Evolutionary conservation across 2,113 vertebrate species (phyloP), one percentile per base, ranked within the genome.

Genomic region (Phyllostomus hastatus): DNA sequence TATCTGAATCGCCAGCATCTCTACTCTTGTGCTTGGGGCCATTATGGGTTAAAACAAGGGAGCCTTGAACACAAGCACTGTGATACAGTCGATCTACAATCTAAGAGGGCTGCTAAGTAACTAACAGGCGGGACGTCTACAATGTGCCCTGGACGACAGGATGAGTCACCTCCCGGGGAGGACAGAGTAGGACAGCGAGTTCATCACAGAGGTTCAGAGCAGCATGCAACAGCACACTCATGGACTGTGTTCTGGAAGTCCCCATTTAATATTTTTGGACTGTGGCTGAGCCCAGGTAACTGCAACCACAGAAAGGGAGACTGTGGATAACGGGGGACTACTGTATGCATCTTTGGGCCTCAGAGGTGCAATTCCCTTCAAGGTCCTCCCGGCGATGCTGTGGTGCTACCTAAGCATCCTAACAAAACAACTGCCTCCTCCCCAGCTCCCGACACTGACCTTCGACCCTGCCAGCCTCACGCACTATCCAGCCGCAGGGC

Each of bases 401-500:
- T 7, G 43, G 31, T 20, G 16, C 28, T 81, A 54, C 70, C 72
- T 16, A 22, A 88, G 85, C 86, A 59, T 41, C 26, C 59, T 46
- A 31, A 93, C 48, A 69, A 93, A 96, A 91, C 43, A 86, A 50
- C 73, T 61, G 70, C 82, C 91, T 64, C 59, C 93, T 78, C 90
- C 87, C 90, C 90, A 64, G 61, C 19, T 87, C 66, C 57, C 24
- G 41, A 82, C 4, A 19, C 89, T 91, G 94, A 94, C 38, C 67
- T 91, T 90, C 75, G 24, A 20, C 20, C 72, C 88, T 3, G 38
- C 35, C 61, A 38, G 76, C 48, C 52, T 2, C n/a, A 7, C 26
- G 33, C 43, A 28, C 57, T 48, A 67, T 93, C 48, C 84, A 96
- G 89, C 76, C 94, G 83, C 94, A 72, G 93, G 61, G 89, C 90